Base-by-base conservation (phyloP, 2,797 vertebrate genomes). In the Philypnodon macrostomus region DNA sequence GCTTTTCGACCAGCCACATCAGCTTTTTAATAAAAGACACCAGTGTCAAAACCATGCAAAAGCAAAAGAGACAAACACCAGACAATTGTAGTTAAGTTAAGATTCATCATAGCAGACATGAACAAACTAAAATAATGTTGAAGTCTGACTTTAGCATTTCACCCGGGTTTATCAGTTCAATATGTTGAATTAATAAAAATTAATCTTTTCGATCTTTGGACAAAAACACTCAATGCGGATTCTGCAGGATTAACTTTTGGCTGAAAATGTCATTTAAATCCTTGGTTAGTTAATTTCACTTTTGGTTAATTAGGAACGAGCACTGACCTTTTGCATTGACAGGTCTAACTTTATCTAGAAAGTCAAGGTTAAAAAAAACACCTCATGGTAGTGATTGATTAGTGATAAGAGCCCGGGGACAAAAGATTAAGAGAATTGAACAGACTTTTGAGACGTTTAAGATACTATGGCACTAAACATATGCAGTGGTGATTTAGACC, bases 291-390 rank as follows among this genome's bases (percentile, higher is more conserved):
- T 90, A 80, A 91, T 90, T 91, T 92, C 86, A 84, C 87, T 78
- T 84, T 85, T 83, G 85, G 83, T 88, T 91, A 92, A 91, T 91
- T 89, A 92, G 88, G 85, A 84, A 73, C 77, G 74, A 68, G 76
- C 66, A 52, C 61, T 86, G 85, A 90, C 86, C 89, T 91, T 90
- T 90, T 62, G 61, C 81, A 80, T 40, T 74, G 83, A 89, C 83
- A 90, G 76, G 74, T 79, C 70, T 77, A 88, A 89, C 88, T 90
- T 89, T 79, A 90, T 84, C 77, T 79, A 73, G 79, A 89, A 87
- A 87, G 87, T 77, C 84, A 89, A 84, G 78, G 87, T 89, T 90
- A 86, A 84, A 88, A 47, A 83, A 86, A 81, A 53, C 68, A 75
- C 73, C 81, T 80, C 70, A 64, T 58, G 60, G 61, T 51, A 67